Conservation (phyloP, 2,888 invertebrate species). For the Bellardia pandia region DNA sequence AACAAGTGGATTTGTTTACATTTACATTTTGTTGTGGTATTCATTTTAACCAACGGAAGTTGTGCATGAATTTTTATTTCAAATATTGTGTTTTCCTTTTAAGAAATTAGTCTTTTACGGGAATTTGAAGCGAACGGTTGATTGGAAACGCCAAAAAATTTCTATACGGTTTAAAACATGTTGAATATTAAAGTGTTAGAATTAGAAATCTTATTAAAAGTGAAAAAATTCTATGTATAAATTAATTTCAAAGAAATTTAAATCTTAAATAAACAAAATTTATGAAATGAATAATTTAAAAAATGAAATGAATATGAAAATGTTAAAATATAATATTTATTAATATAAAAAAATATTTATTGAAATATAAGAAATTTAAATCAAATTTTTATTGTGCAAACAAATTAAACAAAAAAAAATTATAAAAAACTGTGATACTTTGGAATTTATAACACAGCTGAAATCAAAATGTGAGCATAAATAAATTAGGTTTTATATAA, state of each 20-base stretch:
- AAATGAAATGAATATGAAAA: neutral
- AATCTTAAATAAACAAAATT: neutral
- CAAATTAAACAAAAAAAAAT: too few relatives aligned
- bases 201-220: neutral
- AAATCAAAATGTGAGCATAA: too few relatives aligned
- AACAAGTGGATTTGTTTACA: constrained; percentile 40
- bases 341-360: neutral
- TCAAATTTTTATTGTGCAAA: too few relatives aligned
- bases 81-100: constrained; percentile 20
- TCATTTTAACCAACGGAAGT: constrained; percentile 27
- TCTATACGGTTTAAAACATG: neutral
- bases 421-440: too few relatives aligned
- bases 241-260: neutral
- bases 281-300: neutral
- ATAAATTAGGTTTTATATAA: too few relatives aligned
- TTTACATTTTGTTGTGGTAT: constrained; percentile 15
- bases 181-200: constrained; percentile 7
- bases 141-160: neutral
- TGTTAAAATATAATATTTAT: neutral
- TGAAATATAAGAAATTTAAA: too few relatives aligned
- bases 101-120: constrained; percentile 66
- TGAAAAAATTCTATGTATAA: neutral
- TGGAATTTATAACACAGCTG: too few relatives aligned
- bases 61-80: constrained; percentile 14
- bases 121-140: constrained; percentile 57